A percentile compares a stretch with the other conserved stretches of the same genome.
These are phyloP conservation scores for Arrhopalites spinosus DNA, from an alignment of 2,888 invertebrate species.

Conservation along the genomic window DNA sequence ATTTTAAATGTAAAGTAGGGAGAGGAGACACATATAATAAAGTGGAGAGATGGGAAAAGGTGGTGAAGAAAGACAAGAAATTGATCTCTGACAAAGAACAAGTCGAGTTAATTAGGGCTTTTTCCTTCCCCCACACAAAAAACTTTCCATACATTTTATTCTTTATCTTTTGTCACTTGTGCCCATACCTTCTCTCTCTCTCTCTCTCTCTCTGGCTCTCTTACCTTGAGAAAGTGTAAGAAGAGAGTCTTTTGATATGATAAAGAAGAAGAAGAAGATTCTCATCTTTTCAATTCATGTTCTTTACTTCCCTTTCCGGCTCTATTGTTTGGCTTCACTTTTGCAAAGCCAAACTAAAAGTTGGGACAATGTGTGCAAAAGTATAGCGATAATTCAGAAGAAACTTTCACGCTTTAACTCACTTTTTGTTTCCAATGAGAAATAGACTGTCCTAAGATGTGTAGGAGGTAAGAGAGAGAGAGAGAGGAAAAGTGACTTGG, in stretches of 20 bases:
- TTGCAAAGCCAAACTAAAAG: too few relatives aligned
- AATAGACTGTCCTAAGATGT: too few relatives aligned
- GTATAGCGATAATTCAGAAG: too few relatives aligned
- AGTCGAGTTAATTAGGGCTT: neutral
- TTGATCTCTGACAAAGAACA: neutral
- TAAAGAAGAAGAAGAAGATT: neutral
- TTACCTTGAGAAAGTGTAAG: neutral
- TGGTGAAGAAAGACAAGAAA: conserved; percentile 2
- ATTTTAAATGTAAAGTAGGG: neutral
- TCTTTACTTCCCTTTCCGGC: too few relatives aligned
- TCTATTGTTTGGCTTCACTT: too few relatives aligned
- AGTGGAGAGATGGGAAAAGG: neutral
- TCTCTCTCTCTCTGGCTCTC: neutral
- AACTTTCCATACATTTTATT: neutral
- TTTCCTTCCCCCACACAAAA: conserved; percentile 8
- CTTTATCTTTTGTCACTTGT: neutral
- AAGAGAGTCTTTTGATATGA: neutral
- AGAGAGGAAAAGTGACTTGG: too few relatives aligned
- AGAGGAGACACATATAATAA: neutral
- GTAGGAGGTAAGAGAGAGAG: too few relatives aligned
- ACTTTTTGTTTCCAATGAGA: too few relatives aligned
- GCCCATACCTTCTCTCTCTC: neutral
- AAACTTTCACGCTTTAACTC: too few relatives aligned
- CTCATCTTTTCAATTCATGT: too few relatives aligned
- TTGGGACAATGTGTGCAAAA: too few relatives aligned